Base-by-base conservation (phyloP, 2,888 invertebrate genomes). In the Drosophila glabriapex region DNA sequence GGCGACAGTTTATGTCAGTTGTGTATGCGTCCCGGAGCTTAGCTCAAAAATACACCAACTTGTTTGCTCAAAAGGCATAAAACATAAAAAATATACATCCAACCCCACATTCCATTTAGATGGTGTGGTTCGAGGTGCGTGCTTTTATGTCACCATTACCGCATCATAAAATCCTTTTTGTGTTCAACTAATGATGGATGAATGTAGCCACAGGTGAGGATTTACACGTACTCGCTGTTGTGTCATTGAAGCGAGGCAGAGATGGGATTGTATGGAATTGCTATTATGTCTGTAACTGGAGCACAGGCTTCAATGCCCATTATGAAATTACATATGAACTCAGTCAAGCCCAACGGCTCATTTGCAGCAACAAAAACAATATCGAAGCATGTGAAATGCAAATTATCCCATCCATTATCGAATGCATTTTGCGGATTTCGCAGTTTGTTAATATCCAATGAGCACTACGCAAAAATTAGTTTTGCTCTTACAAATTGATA, bases 81-180 rank as follows among this genome's bases (percentile, higher is more conserved):
- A 88, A 75, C 80, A 80, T 73, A 82, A 73, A 82, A 84, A 84
- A 35, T 60, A 60, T n/a, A 41, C n/a, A 12, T 31, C 53, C 31
- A 54, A 46, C 43, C 55, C 33, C 52, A 39, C 39, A 28, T 29
- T 33, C 31, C 58, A 58, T n/a, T 29, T 50, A 46, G 19, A 19
- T 61, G 22, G 31, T 19, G 62, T 16, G n/a, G 22, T 16, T n/a
- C 3, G 54, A 4, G 22, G 58, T 83, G 78, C 72, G 80, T 73
- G 81, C 72, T 89, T 81, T 83, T 85, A 85, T 85, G 73, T 78
- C 69, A 68, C 85, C 87, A 88, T 88, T 90, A 88, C 89, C 91
- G 87, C 91, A 74, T 84, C 87, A 87, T 88, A 90, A 88, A 88
- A 88, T 87, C 89, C 90, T 86, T 89, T 90, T 88, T 90, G 91